Percentiles rank a stretch among this genome's conserved stretches.
phyloP scores from a whole-genome alignment of 2,888 invertebrate species.

The Mimachlamys varia region DNA sequence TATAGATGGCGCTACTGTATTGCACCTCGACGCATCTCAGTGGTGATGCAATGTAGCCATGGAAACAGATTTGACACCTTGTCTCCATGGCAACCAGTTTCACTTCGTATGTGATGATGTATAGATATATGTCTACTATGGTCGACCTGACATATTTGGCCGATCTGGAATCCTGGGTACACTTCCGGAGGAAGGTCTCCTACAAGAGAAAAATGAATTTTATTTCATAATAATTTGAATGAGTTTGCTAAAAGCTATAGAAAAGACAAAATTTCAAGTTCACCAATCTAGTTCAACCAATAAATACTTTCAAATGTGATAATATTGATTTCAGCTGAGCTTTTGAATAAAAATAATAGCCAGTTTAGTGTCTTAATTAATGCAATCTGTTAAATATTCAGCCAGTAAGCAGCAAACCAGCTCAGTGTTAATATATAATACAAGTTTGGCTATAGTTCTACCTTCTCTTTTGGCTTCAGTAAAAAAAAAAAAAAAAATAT shows the following conservation, averaged over 20 bases:
- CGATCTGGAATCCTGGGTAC: constrained; percentile 75
- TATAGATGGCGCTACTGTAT: constrained; percentile 33
- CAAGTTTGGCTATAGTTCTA: neutral
- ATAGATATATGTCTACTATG: constrained; percentile 57
- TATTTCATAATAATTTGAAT: neutral
- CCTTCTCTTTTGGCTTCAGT: neutral
- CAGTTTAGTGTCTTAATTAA: neutral
- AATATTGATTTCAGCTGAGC: neutral
- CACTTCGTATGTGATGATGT: neutral
- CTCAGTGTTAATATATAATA: neutral
- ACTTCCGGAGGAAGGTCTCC: neutral
- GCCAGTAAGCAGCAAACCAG: neutral
- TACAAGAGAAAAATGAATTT: neutral
- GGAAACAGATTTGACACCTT: neutral
- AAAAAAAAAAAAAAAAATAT: too few species aligned
- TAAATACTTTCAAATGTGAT: neutral
- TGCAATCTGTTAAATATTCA: neutral
- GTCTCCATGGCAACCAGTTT: neutral
- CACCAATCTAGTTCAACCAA: neutral
- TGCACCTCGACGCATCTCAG: neutral
- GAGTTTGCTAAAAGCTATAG: neutral
- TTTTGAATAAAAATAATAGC: too few species aligned
- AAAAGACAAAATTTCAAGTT: neutral
- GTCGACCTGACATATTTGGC: constrained; percentile 70
- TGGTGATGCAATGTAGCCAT: neutral